Base-by-base conservation (phyloP, 2,888 invertebrate species). In the Lottia gigantea region DNA sequence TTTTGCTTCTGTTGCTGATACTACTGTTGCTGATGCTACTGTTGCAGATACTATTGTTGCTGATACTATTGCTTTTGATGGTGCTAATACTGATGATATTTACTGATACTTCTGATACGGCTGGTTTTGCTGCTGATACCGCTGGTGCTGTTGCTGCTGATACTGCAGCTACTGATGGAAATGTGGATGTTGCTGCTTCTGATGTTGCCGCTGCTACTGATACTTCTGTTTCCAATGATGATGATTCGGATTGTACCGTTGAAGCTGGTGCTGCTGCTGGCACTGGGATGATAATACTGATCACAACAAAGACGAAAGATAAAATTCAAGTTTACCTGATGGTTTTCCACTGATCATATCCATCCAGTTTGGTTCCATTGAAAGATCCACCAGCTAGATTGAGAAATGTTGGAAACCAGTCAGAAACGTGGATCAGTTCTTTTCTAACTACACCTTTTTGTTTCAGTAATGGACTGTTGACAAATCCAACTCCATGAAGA, bases 341-440 rank as follows among this genome's bases (percentile, higher is more conserved):
- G 7, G 79, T 65, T n/a, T 72, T 46, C 78, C 81, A 79, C 26
- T 75, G 66, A 62, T 81, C 74, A 66, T 70, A 74, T 15, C 81
- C 80, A 65, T 81, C 79, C 23, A 79, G 75, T 23, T 78, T 77
- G 19, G 84, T 82, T 4, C 82, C 84, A 72, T 81, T 80, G n/a
- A 82, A 67, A 31, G 71, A 74, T 15, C 85, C 86, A 11, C 83
- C 82, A 23, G 85, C 86, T n/a, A 86, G 68, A 8, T 66, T 68
- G 2, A 86, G 77, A 19, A 87, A 71, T 3, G 87, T 87, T 2
- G 87, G 87, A 75, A 80, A 86, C 87, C 87, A 87, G 74, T 87
- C 87, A 46, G 86, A 80, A n/a, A 87, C 82, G 75, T 87, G 87
- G 61, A 87, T 83, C 40, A 87, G 79, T 15, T 82, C 82, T 14